Conservation (phyloP, 2,113 vertebrate species). For the Stomatorhinus ivindoensis region DNA sequence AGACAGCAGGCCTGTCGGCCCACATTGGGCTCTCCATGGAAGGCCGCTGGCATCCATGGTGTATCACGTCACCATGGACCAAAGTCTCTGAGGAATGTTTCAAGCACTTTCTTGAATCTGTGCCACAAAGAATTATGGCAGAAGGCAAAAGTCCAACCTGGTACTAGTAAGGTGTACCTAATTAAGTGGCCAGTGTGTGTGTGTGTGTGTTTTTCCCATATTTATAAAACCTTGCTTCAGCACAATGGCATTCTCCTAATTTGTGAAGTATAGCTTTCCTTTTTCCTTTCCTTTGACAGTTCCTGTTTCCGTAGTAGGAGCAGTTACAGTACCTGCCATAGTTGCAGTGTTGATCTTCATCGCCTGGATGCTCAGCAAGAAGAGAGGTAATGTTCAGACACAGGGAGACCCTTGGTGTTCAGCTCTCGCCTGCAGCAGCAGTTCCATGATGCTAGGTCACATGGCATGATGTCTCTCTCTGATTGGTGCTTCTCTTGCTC, state of each 20-base stretch:
- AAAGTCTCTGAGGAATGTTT: neutral
- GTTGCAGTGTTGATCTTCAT: neutral
- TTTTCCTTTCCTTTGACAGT: neutral
- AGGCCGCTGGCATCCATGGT: too few relatives aligned
- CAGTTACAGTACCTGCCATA: neutral
- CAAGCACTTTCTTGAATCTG: neutral
- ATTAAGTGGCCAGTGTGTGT: neutral
- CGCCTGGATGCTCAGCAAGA: neutral
- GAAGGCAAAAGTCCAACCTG: neutral
- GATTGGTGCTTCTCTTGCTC: neutral
- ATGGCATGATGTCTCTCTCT: neutral
- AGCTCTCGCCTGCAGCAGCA: neutral
- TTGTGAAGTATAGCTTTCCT: neutral
- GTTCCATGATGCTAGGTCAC: neutral
- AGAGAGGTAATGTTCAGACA: neutral
- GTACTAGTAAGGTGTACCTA: neutral
- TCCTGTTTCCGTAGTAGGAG: neutral
- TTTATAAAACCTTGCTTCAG: neutral
- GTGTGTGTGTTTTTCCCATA: neutral
- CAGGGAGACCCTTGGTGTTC: neutral
- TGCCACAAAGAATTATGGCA: neutral
- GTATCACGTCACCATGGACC: too few relatives aligned
- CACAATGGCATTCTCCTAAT: neutral
- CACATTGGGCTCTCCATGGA: neutral
- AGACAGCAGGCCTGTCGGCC: neutral